Evolutionary conservation across 2,888 invertebrate species (phyloP), one percentile per base, ranked within the genome.

Genomic region (Chrysomela aeneicollis): DNA sequence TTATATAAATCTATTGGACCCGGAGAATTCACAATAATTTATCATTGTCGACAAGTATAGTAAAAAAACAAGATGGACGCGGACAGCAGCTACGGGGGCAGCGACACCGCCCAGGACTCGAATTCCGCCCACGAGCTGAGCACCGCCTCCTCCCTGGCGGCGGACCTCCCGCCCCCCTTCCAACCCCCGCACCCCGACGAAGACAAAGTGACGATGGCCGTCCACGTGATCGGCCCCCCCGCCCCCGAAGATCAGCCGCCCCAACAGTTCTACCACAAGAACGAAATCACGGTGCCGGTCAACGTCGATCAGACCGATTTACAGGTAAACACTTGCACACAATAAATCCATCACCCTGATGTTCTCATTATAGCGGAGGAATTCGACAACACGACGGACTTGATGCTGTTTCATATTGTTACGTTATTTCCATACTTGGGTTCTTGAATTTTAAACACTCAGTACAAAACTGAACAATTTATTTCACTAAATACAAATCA

Each of bases 21-120:
- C n/a, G n/a, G n/a, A n/a, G n/a, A n/a, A n/a, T n/a, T n/a, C n/a
- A n/a, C n/a, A n/a, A n/a, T n/a, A n/a, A n/a, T n/a, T n/a, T n/a
- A n/a, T n/a, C n/a, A n/a, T n/a, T n/a, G n/a, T n/a, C n/a, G n/a
- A n/a, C n/a, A n/a, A n/a, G n/a, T n/a, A n/a, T n/a, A n/a, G n/a
- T n/a, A n/a, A n/a, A n/a, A n/a, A n/a, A n/a, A n/a, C n/a, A n/a
- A n/a, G n/a, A 83, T 83, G 82, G 82, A 83, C 71, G 82, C 82
- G 37, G 82, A 83, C 71, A 83, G 82, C 71, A 82, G 82, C 72
- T 82, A 82, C 70, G 82, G 82, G 37, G 82, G 82, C 69, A 82
- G 82, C 74, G 82, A 82, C 72, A 82, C 82, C 46, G 82, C 82
- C 64, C 82, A 82, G 71, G 82, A 83, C 69, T 74, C 73, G 19